phyloP scores from a whole-genome alignment of 2,888 invertebrate genomes.

The Plagodis dolabraria region DNA sequence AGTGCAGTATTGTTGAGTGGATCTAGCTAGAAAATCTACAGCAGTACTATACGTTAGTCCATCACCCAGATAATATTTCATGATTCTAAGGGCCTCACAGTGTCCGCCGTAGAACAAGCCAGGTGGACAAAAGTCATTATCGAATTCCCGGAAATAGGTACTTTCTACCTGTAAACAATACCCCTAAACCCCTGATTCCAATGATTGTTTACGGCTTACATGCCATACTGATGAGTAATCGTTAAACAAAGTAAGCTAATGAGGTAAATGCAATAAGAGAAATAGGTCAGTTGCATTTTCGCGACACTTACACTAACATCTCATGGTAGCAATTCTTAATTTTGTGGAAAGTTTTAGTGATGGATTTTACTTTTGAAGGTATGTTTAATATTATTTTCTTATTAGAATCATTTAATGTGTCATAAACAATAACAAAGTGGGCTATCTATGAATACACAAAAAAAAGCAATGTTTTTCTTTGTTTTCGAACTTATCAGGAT shows the following conservation, averaged over 20 bases:
- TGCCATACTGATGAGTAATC: not conserved
- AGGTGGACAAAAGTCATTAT: too few species aligned
- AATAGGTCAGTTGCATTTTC: too few species aligned
- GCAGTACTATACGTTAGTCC: too few species aligned
- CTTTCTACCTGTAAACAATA: too few species aligned
- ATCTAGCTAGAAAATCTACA: too few species aligned
- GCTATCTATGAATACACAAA: not conserved
- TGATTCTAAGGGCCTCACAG: not conserved
- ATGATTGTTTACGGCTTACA: not conserved
- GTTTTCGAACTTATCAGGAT: not conserved
- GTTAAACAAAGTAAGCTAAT: not conserved
- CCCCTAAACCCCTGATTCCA: not conserved
- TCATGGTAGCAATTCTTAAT: not conserved
- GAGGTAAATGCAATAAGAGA: too few species aligned
- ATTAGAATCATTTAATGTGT: not conserved
- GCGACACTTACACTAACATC: not conserved
- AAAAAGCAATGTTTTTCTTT: not conserved
- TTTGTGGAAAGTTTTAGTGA: not conserved
- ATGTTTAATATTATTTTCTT: not conserved
- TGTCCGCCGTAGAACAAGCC: not conserved
- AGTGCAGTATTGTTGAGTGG: too few species aligned
- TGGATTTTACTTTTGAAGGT: not conserved
- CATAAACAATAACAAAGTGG: not conserved
- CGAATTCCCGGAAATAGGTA: too few species aligned
- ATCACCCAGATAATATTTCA: too few species aligned